These are phyloP conservation scores for Standfussiana lucernea DNA, from an alignment of 2,888 invertebrate genomes.

Conservation along the genomic window DNA sequence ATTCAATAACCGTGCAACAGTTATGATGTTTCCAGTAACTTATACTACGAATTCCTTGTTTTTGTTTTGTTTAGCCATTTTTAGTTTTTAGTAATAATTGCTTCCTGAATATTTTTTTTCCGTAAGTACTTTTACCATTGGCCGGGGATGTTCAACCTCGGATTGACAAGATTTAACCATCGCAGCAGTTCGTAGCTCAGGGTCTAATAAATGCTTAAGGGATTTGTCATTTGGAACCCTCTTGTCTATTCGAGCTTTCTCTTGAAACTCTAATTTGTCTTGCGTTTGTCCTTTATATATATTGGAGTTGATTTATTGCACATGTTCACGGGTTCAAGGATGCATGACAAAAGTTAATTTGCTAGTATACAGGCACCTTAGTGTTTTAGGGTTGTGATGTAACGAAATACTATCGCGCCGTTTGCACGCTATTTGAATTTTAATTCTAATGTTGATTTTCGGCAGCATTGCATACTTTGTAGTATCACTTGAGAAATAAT, in stretches of 20 bases:
- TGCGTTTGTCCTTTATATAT: not conserved
- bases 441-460: conserved; percentile 70
- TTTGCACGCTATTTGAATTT: conserved; percentile 65
- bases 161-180: not conserved
- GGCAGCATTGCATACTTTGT: conserved; percentile 66
- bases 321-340: conserved; percentile 39
- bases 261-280: not conserved
- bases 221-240: not conserved
- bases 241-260: not conserved
- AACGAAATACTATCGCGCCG: conserved; percentile 48
- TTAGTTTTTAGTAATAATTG: not conserved
- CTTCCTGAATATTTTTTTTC: not conserved
- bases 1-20: conserved; percentile 2
- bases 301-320: not conserved
- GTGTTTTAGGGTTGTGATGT: conserved; percentile 56
- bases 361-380: conserved; percentile 26
- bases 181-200: conserved; percentile 1
- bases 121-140: not conserved
- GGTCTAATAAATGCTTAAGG: not conserved
- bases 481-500: conserved; percentile 67
- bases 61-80: not conserved
- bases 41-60: not conserved
- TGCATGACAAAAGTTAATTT: conserved; percentile 40
- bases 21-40: not conserved
- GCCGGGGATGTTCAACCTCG: not conserved